These are phyloP conservation scores for Dynastes tityus DNA, from an alignment of 2,888 invertebrate genomes.

Conservation along the genomic window DNA sequence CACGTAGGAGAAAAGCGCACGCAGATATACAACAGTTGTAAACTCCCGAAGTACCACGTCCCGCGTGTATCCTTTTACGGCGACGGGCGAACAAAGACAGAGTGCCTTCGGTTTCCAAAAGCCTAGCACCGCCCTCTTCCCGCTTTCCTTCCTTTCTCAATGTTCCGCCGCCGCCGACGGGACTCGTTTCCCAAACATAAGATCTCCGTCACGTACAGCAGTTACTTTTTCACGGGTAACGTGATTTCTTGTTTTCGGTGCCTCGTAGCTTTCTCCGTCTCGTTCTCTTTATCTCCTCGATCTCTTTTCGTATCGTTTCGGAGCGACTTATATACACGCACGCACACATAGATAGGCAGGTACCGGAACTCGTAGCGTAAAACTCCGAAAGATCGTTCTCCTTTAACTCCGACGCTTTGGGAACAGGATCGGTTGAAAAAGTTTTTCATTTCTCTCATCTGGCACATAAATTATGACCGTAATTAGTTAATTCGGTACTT, in stretches of 20 bases:
- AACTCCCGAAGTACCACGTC: slow-evolving; percentile 45
- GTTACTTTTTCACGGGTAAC: slow-evolving; percentile 52
- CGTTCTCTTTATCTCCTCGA: slow-evolving; percentile 33
- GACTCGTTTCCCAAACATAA: slow-evolving; percentile 48
- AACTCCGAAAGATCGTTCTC: slow-evolving; percentile 38
- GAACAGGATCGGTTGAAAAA: slow-evolving; percentile 25
- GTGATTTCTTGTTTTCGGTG: slow-evolving; percentile 52
- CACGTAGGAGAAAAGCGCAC: slow-evolving; percentile 23
- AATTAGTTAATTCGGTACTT: slow-evolving; percentile 46
- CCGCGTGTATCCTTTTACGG: slow-evolving; percentile 48
- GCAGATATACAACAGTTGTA: slow-evolving; percentile 45
- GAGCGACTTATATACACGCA: background rate
- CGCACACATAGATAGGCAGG: slow-evolving; percentile 11
- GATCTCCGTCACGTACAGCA: slow-evolving; percentile 50
- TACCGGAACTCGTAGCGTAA: slow-evolving; percentile 15
- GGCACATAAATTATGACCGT: slow-evolving; percentile 40
- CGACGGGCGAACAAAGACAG: slow-evolving; percentile 41
- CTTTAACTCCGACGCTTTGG: slow-evolving; percentile 34
- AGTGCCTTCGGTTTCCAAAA: slow-evolving; percentile 39
- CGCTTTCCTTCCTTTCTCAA: slow-evolving; percentile 12
- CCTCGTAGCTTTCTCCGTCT: slow-evolving; percentile 41
- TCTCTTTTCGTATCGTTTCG: slow-evolving; percentile 26
- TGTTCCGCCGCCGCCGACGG: slow-evolving; percentile 30
- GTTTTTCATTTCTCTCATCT: slow-evolving; percentile 47
- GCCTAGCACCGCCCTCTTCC: slow-evolving; percentile 19